Base-by-base conservation (phyloP, 1,140 invertebrate genomes). In the Gryon sp. region DNA sequence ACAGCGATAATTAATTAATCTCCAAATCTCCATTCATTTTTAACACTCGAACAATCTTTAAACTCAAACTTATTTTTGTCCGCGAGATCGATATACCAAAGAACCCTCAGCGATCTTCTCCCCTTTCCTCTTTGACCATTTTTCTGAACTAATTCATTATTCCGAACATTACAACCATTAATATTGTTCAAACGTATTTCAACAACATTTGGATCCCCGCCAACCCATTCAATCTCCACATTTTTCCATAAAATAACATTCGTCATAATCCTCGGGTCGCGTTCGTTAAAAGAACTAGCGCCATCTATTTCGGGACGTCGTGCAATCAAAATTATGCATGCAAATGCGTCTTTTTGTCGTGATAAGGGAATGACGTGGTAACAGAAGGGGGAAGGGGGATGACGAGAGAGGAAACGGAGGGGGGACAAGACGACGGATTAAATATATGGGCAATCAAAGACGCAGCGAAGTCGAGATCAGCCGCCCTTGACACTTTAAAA, bases 231-330 rank as follows among this genome's bases (percentile, higher is more conserved):
- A 72, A 72, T 62, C 40, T 72, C 18, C 57, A 62, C 30, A 53
- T 53, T 59, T 70, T 72, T 62, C 46, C 48, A 72, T 62, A 62
- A 72, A 57, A 40, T 72, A 55, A 46, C 48, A 57, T 72, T 53
- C 24, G 22, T 62, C 68, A 53, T 62, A 62, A 72, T 45, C 19
- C 16, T 20, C 11, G 20, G n/a, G 30, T 63, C 3, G 22, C 4
- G 7, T 8, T n/a, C 4, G 26, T 16, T 7, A 3, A 52, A 45
- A 62, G 57, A 57, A 52, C 11, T 22, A 46, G 40, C 34, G 32
- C 18, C 69, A 50, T 32, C 50, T 59, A 63, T 59, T 52, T 50
- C 8, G 20, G 22, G 40, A 32, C 24, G 26, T 40, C n/a, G n/a
- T 6, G 16, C 18, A 18, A n/a, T 57, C 53, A 73, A 57, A 73